Evolutionary conservation across 1,140 invertebrate genomes (phyloP), one percentile per base, ranked within the genome.

Genomic region (Thereuonema tuberculata): DNA sequence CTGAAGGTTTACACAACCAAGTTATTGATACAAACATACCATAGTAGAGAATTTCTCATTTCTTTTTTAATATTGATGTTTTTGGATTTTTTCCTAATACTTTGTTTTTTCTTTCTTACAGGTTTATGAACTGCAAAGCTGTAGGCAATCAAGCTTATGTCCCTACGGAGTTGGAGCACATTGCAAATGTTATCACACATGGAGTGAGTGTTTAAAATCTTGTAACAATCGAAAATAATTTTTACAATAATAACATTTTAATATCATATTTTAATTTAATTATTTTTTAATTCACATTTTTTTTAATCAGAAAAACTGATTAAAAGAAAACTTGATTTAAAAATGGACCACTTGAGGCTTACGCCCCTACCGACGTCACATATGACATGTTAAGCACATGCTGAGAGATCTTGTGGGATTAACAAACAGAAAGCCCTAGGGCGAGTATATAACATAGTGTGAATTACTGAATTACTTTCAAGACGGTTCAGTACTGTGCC

Each of bases 121-220:
- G 84, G 65, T 71, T 84, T 60, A 86, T 82, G 79, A 87, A 86
- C 71, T 67, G 74, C 53, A 73, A 78, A 66, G 80, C 84, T 17
- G 71, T 70, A 31, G 75, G 76, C 43, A 80, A 81, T 29, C 75
- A 82, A 66, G 82, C 84, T 2, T 87, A 87, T 67, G 72, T 75
- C 55, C 85, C 85, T 17, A 86, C 85, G 2, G 73, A 86, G 74
- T 79, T 92, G 56, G 91, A 95, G 73, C 90, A 94, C 72, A 74
- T 93, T 63, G 90, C 90, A 12, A 95, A 95, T 75, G 84, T 94
- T 47, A 76, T 90, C 61, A 92, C 90, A 26, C 91, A 95, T 76
- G 90, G 86, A 49, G 81, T 81, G 71, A 73, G 74, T 72, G 50
- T 28, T 1, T 25, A n/a, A n/a, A n/a, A n/a, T n/a, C n/a, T n/a